Evolutionary conservation across 1,140 invertebrate species (phyloP), one percentile per base, ranked within the genome.

Genomic region (Drosophila pectinifera): DNA sequence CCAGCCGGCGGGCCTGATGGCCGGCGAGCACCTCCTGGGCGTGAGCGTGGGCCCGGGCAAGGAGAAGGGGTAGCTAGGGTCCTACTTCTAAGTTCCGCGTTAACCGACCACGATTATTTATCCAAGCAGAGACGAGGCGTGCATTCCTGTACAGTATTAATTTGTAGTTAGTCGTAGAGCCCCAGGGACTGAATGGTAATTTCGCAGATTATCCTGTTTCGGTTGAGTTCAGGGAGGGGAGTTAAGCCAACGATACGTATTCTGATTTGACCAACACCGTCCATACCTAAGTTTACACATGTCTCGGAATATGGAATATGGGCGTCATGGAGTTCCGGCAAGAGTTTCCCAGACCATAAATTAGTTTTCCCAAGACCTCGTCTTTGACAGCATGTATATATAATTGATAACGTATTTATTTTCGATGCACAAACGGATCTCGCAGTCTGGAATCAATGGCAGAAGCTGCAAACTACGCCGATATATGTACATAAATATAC

Each of bases 1-100:
- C 91, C 97, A 98, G 91, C 97, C 97, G n/a, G 95, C 90, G 18
- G 91, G 91, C 34, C 65, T 92, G 28, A 92, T 92, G 91, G 78
- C 91, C 24, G 91, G 91, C 13, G 92, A 92, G 56, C 92, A 92
- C 76, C 67, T 92, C 48, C 65, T 92, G 26, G 92, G 92, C 48
- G 91, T 92, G 42, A 92, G 91, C 58, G 91, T 92, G 20, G 91
- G 91, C 11, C 74, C 91, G 3, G 91, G 91, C 42, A 92, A 92
- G 57, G 92, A 92, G 13, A 92, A 92, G 67, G 92, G 91, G 86
- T 92, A 92, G 91, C 91, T 92, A 78, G 80, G 79, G 73, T 62
- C 83, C 39, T 92, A 91, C 54, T 92, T 92, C 72, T 92, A 92
- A 85, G 80, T 89, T 76, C 51, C 41, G 4, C 49, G 6, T 51